A percentile compares a stretch with the other conserved stretches of the same genome.
Conservation (phyloP, 1,140 invertebrate species). For the Radopholus similis region DNA sequence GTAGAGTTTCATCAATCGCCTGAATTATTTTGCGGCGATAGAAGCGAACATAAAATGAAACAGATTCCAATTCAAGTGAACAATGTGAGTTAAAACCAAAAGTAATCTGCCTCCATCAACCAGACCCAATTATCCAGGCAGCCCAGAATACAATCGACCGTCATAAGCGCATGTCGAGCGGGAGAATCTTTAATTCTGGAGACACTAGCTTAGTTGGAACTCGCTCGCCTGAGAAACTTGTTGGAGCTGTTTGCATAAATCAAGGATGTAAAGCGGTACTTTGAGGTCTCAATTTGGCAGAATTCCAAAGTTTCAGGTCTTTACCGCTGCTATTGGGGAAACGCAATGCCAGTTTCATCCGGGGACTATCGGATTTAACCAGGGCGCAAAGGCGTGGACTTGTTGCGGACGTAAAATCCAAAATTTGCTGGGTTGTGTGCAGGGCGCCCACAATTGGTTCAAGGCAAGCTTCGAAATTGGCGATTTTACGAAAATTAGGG, state of each 20-base stretch:
- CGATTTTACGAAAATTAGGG: neutral
- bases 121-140: too few relatives aligned
- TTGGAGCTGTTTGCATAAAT: neutral
- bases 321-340: too few relatives aligned
- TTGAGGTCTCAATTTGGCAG: too few relatives aligned
- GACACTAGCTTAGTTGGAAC: too few relatives aligned
- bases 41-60: too few relatives aligned
- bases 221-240: neutral
- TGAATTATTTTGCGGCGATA: too few relatives aligned
- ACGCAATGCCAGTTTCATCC: too few relatives aligned
- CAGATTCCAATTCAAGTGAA: neutral
- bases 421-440: neutral
- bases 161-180: neutral
- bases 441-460: neutral
- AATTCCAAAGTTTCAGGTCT: too few relatives aligned
- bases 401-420: constrained; percentile 2
- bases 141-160: neutral
- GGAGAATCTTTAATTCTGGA: too few relatives aligned
- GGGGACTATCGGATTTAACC: too few relatives aligned
- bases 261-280: neutral
- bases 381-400: too few relatives aligned
- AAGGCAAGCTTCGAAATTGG: neutral
- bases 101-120: neutral
- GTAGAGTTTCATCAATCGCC: too few relatives aligned
- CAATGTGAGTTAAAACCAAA: neutral